A percentile compares a stretch with the other conserved stretches of the same genome.
Evolutionary conservation across 2,113 vertebrate species (phyloP).

Genomic region (Porphyrio hochstetteri): DNA sequence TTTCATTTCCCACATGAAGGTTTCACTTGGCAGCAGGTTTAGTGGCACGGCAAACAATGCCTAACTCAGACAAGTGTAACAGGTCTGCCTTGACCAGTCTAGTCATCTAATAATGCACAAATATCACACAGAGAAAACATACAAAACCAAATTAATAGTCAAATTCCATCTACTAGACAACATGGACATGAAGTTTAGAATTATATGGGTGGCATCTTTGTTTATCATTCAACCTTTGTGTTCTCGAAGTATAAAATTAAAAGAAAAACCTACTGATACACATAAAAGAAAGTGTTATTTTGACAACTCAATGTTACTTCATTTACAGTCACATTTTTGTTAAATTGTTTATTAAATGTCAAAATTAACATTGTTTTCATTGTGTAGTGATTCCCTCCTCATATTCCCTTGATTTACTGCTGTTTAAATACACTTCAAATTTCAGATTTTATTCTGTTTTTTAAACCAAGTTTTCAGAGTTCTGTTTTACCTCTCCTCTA

Average conservation of each 20-base stretch:
- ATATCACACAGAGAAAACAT: constrained; percentile 99
- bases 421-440: neutral
- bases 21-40: constrained; percentile 97
- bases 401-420: neutral
- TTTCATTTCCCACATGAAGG: constrained; percentile 98
- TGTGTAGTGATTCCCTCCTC: neutral
- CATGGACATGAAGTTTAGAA: constrained; percentile 83
- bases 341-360: constrained; percentile 20
- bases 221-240: constrained; percentile 68
- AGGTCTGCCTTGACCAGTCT: constrained; percentile 99
- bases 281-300: constrained; percentile 8
- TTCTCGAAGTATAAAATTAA: constrained; percentile 68
- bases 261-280: constrained; percentile 67
- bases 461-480: neutral
- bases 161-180: constrained; percentile 95
- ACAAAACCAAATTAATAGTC: constrained; percentile 99
- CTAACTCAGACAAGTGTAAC: constrained; percentile 99
- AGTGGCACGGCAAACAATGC: constrained; percentile 99
- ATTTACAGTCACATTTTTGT: constrained; percentile 40
- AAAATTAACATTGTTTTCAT: constrained; percentile 44
- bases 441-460: neutral
- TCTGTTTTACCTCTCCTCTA: neutral
- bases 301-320: constrained; percentile 35
- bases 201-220: constrained; percentile 72
- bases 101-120: constrained; percentile 99